Conservation (phyloP, 2,888 invertebrate species). For the Cheilosia pagana region DNA sequence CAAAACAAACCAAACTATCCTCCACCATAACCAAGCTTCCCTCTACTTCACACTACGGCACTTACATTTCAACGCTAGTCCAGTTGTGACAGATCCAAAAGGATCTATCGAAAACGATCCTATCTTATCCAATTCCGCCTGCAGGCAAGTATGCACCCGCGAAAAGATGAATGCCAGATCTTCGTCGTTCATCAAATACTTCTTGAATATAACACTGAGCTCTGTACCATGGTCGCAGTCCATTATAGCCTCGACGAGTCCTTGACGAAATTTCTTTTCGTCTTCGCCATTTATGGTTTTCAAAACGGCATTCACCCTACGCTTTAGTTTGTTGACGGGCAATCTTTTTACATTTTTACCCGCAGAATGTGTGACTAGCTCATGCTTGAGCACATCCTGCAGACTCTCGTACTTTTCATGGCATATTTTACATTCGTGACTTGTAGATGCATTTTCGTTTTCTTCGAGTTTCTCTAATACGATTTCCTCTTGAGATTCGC, state of each 20-base stretch:
- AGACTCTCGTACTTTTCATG: constrained; percentile 75
- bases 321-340: constrained; percentile 76
- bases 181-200: constrained; percentile 76
- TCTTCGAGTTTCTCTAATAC: neutral
- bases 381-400: constrained; percentile 80
- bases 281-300: constrained; percentile 76
- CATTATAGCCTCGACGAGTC: constrained; percentile 68
- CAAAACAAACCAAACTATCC: no score
- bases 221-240: constrained; percentile 75
- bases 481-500: constrained; percentile 9
- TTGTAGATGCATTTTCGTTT: constrained; percentile 3
- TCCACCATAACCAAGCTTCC: neutral
- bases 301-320: constrained; percentile 75
- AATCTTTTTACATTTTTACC: constrained; percentile 56
- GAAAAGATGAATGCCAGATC: constrained; percentile 76
- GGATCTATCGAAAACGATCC: constrained; percentile 83
- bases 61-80: constrained; percentile 86
- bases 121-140: constrained; percentile 79
- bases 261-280: constrained; percentile 74
- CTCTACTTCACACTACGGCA: neutral
- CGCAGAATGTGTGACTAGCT: constrained; percentile 78
- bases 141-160: constrained; percentile 77
- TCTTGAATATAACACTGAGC: constrained; percentile 76
- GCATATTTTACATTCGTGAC: constrained; percentile 78
- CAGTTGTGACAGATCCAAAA: constrained; percentile 91